Base-by-base conservation (phyloP, 2,113 vertebrate genomes). In the Ciconia boyciana region DNA sequence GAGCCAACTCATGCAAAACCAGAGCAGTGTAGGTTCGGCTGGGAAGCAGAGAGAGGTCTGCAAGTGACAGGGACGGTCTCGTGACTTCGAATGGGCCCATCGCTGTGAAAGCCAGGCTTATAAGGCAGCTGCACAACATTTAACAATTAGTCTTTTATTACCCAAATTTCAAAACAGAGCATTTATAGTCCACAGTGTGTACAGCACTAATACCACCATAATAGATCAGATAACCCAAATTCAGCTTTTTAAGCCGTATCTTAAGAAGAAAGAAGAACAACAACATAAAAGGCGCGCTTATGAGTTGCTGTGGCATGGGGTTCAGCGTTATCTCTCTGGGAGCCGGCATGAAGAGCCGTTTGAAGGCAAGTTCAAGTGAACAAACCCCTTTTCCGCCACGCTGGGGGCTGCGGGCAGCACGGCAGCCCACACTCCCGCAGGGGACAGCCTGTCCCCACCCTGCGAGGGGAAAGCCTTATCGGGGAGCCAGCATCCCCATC, bases 391-490 rank as follows among this genome's bases (percentile, higher is more conserved):
- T 74, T 25, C 9, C 2, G 21, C 43, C 5, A 2, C 2, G 7
- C 39, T 24, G 58, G 91, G 77, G 79, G 78, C 17, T 25, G 62
- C 0, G 3, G 71, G 70, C 69, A 36, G 83, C 18, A 19, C 5
- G 5, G 80, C 43, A 64, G 48, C 89, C 16, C 21, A 32, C 9
- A 16, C 41, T 77, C 51, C 75, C 6, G 5, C 66, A 20, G 71
- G n/a, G 34, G 49, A 25, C 44, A 69, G 86, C 87, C 85, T 10
- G 89, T 86, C 97, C 96, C 97, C 98, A 49, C 98, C 98, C 98
- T 94, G 64, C 32, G 4, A 58, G 55, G 60, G 28, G 65, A 22
- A 55, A 80, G 86, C 90, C 96, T 98, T 99, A 99, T 99, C 98
- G 44, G 72, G 80, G 39, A 74, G 79, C 75, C 90, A 6, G 2